Conservation (phyloP, 2,888 invertebrate species). For the Drosophila helvetica region DNA sequence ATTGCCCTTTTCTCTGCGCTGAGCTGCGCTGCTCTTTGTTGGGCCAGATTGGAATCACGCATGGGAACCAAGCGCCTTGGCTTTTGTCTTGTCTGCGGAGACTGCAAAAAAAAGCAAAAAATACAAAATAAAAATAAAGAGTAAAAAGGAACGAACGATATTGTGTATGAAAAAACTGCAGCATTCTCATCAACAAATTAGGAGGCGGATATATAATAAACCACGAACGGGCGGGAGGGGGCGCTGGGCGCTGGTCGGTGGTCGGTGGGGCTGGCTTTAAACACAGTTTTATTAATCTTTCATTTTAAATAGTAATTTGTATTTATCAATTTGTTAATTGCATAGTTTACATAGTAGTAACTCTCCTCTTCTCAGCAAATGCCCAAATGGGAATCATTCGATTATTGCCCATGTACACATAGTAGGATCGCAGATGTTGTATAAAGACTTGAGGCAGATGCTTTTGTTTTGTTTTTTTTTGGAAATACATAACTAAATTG, state of each 20-base stretch:
- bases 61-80: conserved; percentile 78
- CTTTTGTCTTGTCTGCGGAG: conserved; percentile 60
- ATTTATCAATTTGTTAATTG: conserved; percentile 75
- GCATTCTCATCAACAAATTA: conserved; percentile 43
- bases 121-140: conserved; percentile 17
- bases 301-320: conserved; percentile 53
- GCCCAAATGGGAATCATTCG: conserved; percentile 30
- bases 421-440: conserved; percentile 41
- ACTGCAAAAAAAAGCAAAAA: conserved; percentile 37
- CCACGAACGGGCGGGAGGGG: not conserved
- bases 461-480: conserved; percentile 47
- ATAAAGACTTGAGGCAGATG: conserved; percentile 44
- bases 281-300: conserved; percentile 74
- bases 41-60: conserved; percentile 76
- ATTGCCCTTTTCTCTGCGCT: conserved; percentile 72
- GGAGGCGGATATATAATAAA: conserved; percentile 23
- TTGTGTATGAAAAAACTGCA: conserved; percentile 31
- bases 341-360: conserved; percentile 62
- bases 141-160: not conserved
- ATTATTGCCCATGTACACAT: conserved; percentile 40
- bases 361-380: conserved; percentile 29
- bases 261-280: conserved; percentile 58
- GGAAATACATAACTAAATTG: conserved; percentile 69
- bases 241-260: too few relatives aligned
- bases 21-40: conserved; percentile 34